Evolutionary conservation across 1,140 invertebrate genomes (phyloP).

Genomic region (Stratiolaelaps scimitus): DNA sequence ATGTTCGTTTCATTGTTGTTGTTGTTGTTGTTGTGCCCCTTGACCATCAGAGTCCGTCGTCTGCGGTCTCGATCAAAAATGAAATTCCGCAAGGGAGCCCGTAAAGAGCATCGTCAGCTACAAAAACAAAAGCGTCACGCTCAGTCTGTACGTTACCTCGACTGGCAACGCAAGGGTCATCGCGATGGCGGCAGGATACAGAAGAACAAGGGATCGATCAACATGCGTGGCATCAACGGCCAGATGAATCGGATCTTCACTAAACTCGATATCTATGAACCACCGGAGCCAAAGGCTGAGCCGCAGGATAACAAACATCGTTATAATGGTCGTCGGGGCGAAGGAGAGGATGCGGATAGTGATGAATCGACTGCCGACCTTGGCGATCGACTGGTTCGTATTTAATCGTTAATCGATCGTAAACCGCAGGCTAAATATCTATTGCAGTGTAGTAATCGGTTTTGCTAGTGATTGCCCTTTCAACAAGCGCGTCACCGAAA

Average conservation of each 20-base stretch:
- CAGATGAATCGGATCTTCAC: constrained; percentile 25
- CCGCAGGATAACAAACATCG: too few relatives aligned
- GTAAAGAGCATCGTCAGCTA: constrained; percentile 4
- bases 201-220: neutral
- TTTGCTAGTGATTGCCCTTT: too few relatives aligned
- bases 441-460: too few relatives aligned
- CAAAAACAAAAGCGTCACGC: constrained; percentile 19
- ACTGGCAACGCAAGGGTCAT: neutral
- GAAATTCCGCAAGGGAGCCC: constrained; percentile 13
- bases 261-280: constrained; percentile 5
- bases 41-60: neutral
- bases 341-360: neutral
- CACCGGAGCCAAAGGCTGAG: neutral
- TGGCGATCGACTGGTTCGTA: constrained; percentile 7
- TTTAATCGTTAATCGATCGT: neutral
- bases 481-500: too few relatives aligned
- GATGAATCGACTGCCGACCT: neutral
- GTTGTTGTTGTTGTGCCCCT: neutral
- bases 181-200: neutral
- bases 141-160: constrained; percentile 14
- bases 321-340: neutral
- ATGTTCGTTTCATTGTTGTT: too few relatives aligned
- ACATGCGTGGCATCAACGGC: constrained; percentile 27
- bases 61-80: neutral
- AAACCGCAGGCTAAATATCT: too few relatives aligned